Base-by-base conservation (phyloP, 2,797 vertebrate species). In the Melanotaenia parkinsoni region DNA sequence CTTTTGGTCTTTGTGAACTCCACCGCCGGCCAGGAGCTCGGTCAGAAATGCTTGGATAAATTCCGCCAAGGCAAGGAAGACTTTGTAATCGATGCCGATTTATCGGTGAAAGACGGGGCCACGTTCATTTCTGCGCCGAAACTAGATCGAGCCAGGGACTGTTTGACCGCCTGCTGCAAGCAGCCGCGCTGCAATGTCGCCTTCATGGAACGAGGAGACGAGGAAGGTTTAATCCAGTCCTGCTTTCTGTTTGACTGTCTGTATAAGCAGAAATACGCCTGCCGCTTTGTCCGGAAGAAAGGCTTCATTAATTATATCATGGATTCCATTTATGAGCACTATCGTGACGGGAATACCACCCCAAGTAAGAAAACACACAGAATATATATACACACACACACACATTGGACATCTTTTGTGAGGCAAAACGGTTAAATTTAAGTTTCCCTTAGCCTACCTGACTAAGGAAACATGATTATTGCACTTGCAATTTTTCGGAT, bases 211-310 rank as follows among this genome's bases (percentile, higher is more conserved):
- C 81, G 79, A 13, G 79, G 12, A 9, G 67, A 1, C 0, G 87
- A 72, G 4, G 82, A 85, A 0, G 91, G 85, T 4, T 12, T 7
- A 12, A 76, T 96, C 80, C 87, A 60, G 0, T 85, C 94, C 74
- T 99, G 98, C 88, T 98, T 96, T 81, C 95, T 98, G 18, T 94
- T 99, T 50, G 88, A 97, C 80, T 99, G 98, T 56, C 88, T 98
- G 32, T 98, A 98, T 58, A 96, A 98, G 69, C 90, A 95, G 79
- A 89, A 90, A 69, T 98, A 97, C 12, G 96, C 92, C 47, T 99
- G 98, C 74, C 94, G 90, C 65, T 97, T 99, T 47, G 94, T 95
- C 67, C 93, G 72, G 81, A 97, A 95, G 87, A 76, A 72, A 0
- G 96, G 96, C 63, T 99, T 95, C 85, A 82, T 83, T 43, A 98